Conservation (phyloP, 2,888 invertebrate genomes). For the Aleiodes leptofemur region DNA sequence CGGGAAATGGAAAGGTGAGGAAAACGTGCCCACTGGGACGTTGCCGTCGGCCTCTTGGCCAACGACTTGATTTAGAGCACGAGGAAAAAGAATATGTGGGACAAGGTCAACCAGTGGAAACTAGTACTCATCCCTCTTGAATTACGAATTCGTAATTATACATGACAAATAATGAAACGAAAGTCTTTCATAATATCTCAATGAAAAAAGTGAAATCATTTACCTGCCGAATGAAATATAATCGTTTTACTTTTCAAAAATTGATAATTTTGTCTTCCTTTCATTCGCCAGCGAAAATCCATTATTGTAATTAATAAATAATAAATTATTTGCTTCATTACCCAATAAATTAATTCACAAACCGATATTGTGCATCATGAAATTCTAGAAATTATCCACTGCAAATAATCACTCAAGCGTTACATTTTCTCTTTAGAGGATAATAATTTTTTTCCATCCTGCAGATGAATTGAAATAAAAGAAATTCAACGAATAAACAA, state of each 20-base stretch:
- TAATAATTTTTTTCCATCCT: not conserved
- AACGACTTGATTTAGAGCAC: not conserved
- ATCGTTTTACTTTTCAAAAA: too few species aligned
- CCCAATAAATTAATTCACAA: too few species aligned
- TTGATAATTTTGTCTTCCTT: too few species aligned
- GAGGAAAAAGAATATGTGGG: slow-evolving; percentile 5
- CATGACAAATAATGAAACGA: slow-evolving; percentile 6
- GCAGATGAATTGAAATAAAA: not conserved
- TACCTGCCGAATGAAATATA: not conserved
- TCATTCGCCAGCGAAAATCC: too few species aligned
- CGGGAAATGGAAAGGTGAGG: not conserved
- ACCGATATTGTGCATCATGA: too few species aligned
- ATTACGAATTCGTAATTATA: slow-evolving; percentile 15
- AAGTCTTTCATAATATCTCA: slow-evolving; percentile 17
- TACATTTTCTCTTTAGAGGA: too few species aligned
- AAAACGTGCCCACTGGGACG: slow-evolving; percentile 11
- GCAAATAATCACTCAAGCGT: too few species aligned
- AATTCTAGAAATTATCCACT: too few species aligned
- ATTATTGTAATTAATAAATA: too few species aligned
- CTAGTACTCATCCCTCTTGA: slow-evolving; percentile 1
- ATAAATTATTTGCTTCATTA: too few species aligned
- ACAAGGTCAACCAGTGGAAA: slow-evolving; percentile 16
- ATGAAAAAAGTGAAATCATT: not conserved
- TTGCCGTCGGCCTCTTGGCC: not conserved
- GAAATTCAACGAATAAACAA: slow-evolving; percentile 2